Conservation (phyloP, 2,113 vertebrate species). For the Ondatra zibethicus region DNA sequence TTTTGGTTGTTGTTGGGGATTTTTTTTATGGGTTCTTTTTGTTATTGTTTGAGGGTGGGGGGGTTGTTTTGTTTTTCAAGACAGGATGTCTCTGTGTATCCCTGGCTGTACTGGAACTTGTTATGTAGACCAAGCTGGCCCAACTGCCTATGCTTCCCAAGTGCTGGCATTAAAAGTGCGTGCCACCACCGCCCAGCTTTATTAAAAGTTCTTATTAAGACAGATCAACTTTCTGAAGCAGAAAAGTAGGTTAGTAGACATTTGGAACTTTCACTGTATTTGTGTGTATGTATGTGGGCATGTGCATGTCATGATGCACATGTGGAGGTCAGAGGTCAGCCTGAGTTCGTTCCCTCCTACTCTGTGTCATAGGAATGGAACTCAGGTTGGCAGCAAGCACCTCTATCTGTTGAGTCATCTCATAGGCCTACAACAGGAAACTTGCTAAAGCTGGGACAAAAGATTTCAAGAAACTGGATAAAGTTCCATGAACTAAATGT, state of each 20-base stretch:
- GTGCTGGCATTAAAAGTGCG: not conserved
- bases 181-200: not conserved
- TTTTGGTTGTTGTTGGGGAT: not conserved
- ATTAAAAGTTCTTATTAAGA: not conserved
- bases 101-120: not conserved
- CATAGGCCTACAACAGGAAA: not conserved
- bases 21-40: not conserved
- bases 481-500: conserved; percentile 26
- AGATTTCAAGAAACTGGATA: not conserved
- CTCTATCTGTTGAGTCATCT: not conserved
- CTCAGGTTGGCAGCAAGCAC: not conserved
- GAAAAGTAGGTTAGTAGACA: not conserved
- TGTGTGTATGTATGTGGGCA: not conserved
- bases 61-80: not conserved
- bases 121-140: not conserved
- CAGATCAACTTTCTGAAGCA: conserved; percentile 5
- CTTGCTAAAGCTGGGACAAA: not conserved
- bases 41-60: not conserved
- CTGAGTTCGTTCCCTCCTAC: not conserved
- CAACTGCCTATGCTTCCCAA: not conserved
- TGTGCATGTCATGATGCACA: not conserved
- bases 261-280: not conserved
- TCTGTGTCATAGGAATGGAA: not conserved
- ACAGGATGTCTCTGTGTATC: not conserved
- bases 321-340: too few species aligned